Base-by-base conservation (phyloP, 2,797 vertebrate genomes). In the Scomberomorus guttatus region DNA sequence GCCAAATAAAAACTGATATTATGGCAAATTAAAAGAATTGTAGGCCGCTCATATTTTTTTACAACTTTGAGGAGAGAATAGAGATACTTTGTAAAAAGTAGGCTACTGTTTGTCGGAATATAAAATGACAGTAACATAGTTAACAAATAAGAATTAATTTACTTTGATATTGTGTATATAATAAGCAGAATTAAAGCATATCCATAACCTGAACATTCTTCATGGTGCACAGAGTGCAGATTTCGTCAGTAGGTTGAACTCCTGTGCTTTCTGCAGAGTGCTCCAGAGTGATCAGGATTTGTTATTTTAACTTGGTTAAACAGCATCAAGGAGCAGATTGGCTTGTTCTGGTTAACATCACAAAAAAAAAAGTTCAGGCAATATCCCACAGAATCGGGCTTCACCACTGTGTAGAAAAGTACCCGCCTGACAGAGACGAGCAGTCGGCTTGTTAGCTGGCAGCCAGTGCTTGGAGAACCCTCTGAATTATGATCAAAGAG, bases 331-430 rank as follows among this genome's bases (percentile, higher is more conserved):
- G 5, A 51, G 29, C 56, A 60, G 27, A n/a, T 27, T 27, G 52
- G 7, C 42, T 44, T 44, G 42, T 44, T 5, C 34, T 44, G 20
- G 61, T 63, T 46, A 34, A 18, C 25, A 55, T 22, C 32, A 44
- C 3, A 3, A 29, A n/a, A n/a, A n/a, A n/a, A n/a, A n/a, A 39
- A 1, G 15, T 58, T 57, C 18, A 52, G 32, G 57, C 25, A 46
- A 67, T 10, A 55, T 46, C 17, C 52, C 7, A 44, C 20, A 69
- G 71, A 75, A 79, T 54, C 10, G 15, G 37, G 59, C 54, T 79
- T 64, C 60, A 59, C 37, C 22, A 24, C 44, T 17, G 6, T 39
- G n/a, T 32, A 63, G 37, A 60, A 72, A 77, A 59, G 20, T 9
- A 22, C 27, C 27, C 0, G 18, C 20, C 11, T 20, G 4, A 50